Evolutionary conservation across 2,113 vertebrate species (phyloP).

Genomic region (Calyptomena viridis): DNA sequence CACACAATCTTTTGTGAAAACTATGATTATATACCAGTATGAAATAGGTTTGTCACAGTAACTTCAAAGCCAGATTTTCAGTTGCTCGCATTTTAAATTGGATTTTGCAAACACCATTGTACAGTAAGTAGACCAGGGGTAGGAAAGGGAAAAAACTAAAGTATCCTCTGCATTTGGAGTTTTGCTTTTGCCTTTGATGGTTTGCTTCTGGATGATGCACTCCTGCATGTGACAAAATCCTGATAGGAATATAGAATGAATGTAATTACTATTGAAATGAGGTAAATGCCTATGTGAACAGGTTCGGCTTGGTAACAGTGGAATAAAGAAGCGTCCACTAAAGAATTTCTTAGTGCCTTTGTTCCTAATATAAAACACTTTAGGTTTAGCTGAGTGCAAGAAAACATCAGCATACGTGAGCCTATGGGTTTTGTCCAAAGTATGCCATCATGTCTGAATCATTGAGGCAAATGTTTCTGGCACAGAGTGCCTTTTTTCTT

Average conservation of each 20-base stretch:
- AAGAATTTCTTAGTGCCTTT: background rate
- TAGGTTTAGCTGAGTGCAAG: background rate
- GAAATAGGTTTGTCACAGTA: background rate
- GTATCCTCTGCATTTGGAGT: background rate
- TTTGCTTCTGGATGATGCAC: background rate
- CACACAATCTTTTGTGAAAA: background rate
- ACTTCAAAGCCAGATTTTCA: background rate
- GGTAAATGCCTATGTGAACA: background rate
- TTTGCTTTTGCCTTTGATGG: background rate
- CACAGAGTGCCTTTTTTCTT: background rate
- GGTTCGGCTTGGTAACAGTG: constrained; percentile 24
- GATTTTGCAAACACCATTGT: background rate
- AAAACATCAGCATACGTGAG: background rate
- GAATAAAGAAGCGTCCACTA: background rate
- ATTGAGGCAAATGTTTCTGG: background rate
- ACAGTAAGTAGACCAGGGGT: background rate
- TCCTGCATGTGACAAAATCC: background rate
- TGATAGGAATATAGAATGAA: background rate
- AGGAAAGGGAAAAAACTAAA: background rate
- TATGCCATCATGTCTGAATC: background rate
- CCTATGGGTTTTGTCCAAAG: background rate
- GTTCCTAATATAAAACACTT: background rate
- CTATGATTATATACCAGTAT: background rate
- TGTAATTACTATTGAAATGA: background rate
- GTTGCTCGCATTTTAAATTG: background rate